Percentiles rank a stretch among this genome's conserved stretches.
Evolutionary conservation across 2,797 vertebrate species (phyloP).

Genomic region (Columba guinea): DNA sequence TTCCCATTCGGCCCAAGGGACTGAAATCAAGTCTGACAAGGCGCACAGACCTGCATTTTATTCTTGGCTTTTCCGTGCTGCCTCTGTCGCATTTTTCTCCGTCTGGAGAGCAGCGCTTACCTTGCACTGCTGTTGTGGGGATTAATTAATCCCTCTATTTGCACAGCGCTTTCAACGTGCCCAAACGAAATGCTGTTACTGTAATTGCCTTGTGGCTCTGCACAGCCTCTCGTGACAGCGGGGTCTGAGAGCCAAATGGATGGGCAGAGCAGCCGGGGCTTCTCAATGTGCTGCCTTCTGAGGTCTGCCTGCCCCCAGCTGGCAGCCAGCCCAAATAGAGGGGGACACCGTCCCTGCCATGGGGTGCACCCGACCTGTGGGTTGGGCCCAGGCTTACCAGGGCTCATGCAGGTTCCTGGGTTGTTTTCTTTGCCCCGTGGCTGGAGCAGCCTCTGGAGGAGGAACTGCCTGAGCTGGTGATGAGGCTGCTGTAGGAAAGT

Average conservation of each 20-base stretch:
- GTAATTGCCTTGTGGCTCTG: background rate
- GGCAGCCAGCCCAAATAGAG: background rate
- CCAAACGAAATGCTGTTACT: background rate
- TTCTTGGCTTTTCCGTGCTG: background rate
- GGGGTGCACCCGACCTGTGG: background rate
- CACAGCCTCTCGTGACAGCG: background rate
- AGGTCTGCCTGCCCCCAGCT: background rate
- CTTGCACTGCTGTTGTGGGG: conserved; percentile 23
- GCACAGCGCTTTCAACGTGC: background rate
- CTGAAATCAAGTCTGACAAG: conserved; percentile 8
- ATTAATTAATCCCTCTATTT: conserved; percentile 58
- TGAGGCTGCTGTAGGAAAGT: background rate
- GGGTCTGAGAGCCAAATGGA: background rate
- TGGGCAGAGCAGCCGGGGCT: background rate
- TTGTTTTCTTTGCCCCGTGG: background rate
- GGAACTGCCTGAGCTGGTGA: background rate
- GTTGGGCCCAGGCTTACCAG: background rate
- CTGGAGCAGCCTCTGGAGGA: background rate
- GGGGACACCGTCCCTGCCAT: fast-evolving
- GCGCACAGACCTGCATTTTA: background rate
- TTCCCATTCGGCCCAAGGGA: background rate
- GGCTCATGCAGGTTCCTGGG: background rate
- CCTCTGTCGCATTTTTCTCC: background rate
- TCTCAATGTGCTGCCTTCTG: fast-evolving
- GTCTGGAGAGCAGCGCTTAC: background rate